Base-by-base conservation (phyloP, 1,140 invertebrate species). In the Physella acuta region DNA sequence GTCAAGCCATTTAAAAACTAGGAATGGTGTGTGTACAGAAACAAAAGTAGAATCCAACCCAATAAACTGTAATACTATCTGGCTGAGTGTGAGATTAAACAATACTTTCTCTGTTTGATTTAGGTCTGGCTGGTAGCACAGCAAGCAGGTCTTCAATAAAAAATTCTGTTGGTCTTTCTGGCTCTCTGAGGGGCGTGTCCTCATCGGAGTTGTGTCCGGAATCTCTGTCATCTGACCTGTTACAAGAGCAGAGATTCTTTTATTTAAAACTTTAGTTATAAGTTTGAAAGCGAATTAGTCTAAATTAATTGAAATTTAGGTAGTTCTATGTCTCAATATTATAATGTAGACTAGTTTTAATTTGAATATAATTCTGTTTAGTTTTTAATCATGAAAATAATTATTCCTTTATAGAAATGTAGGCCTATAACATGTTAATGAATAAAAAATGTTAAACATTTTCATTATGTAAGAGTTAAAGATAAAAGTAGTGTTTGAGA, bases 141-240 rank as follows among this genome's bases (percentile, higher is more conserved):
- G n/a, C n/a, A 20, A 33, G 17, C 11, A 66, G 3, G 31, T 71
- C 70, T 0, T 71, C 70, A 11, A 71, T 59, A 26, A 61, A 63
- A 16, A 71, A 60, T 30, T 65, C 49, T 1, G 58, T 31, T 64
- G 70, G 63, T 24, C 36, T 66, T 30, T 67, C 70, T 16, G 63
- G 58, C 30, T 71, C 70, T 24, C 31, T 17, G 2, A 30, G 36
- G 28, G 30, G 30, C 3, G n/a, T 59, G 2, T 71, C 58, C 14
- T 74, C 71, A 44, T 77, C 74, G 4, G 74, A 74, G 66, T 74
- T 73, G 69, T 73, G 74, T 3, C 76, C 76, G 26, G 76, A 77
- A 53, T 78, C 76, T 33, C 60, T 64, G 53, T 78, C 76, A 3
- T 71, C 71, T 39, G 68, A 63, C 28, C 61, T 63, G 44, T 5